Conservation (phyloP, 2,113 vertebrate species). For the Zingel zingel region DNA sequence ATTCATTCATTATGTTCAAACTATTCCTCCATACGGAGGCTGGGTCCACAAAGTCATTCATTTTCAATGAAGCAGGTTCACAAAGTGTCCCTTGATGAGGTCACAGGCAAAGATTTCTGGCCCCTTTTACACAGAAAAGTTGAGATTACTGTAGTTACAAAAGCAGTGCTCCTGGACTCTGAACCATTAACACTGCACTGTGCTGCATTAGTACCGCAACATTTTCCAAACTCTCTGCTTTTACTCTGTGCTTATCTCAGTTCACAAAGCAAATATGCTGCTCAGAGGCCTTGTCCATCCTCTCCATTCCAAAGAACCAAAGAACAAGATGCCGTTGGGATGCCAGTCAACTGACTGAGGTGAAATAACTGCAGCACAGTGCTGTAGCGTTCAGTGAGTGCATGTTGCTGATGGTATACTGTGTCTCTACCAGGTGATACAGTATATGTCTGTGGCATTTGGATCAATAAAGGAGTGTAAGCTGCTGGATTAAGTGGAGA, state of each 20-base stretch:
- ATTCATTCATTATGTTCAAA: no score
- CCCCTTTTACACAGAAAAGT: slow-evolving; percentile 31
- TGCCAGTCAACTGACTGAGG: background rate
- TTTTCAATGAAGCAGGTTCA: slow-evolving; percentile 37
- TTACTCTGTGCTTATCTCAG: slow-evolving; percentile 23
- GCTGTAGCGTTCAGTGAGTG: slow-evolving; percentile 28
- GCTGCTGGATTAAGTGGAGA: slow-evolving; percentile 14
- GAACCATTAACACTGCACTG: slow-evolving; percentile 47
- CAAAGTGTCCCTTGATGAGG: slow-evolving; percentile 41
- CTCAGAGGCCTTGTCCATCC: slow-evolving; percentile 8
- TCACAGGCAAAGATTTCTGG: slow-evolving; percentile 41
- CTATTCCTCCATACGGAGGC: no score
- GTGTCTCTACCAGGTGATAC: slow-evolving; percentile 69
- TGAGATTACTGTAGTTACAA: slow-evolving; percentile 46
- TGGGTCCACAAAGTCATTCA: slow-evolving; percentile 41
- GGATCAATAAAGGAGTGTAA: slow-evolving; percentile 63
- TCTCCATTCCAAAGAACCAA: slow-evolving; percentile 42
- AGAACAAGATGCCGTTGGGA: slow-evolving; percentile 20
- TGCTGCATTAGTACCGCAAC: slow-evolving; percentile 60
- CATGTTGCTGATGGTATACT: slow-evolving; percentile 34
- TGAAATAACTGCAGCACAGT: slow-evolving; percentile 40
- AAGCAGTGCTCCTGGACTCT: slow-evolving; percentile 41
- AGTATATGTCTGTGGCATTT: slow-evolving; percentile 60
- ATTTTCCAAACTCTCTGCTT: slow-evolving; percentile 39
- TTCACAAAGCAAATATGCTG: slow-evolving; percentile 49